phyloP scores from a whole-genome alignment of 2,888 invertebrate genomes.

The Alcis repandata region DNA sequence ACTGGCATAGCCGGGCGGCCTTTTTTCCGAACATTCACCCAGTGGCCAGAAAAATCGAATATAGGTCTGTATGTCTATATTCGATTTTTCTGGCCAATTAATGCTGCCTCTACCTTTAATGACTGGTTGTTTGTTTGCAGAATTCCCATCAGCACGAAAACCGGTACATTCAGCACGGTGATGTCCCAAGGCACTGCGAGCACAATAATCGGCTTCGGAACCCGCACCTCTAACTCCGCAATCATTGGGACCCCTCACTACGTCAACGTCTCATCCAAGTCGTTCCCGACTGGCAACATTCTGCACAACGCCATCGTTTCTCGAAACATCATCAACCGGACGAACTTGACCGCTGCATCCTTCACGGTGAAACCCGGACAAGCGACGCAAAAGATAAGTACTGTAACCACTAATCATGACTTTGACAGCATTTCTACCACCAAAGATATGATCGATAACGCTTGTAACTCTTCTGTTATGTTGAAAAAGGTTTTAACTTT shows the following conservation, averaged over 20 bases:
- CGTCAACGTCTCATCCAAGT: slow-evolving; percentile 80
- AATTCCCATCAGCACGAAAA: slow-evolving; percentile 79
- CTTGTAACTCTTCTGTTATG: slow-evolving; percentile 84
- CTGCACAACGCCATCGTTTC: slow-evolving; percentile 84
- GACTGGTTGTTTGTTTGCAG: slow-evolving; percentile 54
- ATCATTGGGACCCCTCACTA: slow-evolving; percentile 79
- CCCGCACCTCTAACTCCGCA: slow-evolving; percentile 74
- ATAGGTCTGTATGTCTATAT: too few species aligned
- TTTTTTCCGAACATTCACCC: too few species aligned
- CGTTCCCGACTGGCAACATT: slow-evolving; percentile 83
- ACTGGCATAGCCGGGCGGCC: too few species aligned
- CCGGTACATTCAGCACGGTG: slow-evolving; percentile 79
- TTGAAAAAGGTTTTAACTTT: slow-evolving; percentile 82
- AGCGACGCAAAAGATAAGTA: slow-evolving; percentile 72
- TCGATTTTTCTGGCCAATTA: too few species aligned
- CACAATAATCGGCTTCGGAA: slow-evolving; percentile 80
- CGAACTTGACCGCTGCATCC: slow-evolving; percentile 68
- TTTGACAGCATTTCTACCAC: slow-evolving; percentile 80
- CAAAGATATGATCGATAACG: slow-evolving; percentile 84
- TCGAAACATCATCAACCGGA: slow-evolving; percentile 77
- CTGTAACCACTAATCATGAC: slow-evolving; percentile 62
- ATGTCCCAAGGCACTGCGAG: slow-evolving; percentile 83
- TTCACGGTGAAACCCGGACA: slow-evolving; percentile 75
- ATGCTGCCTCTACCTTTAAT: too few species aligned
- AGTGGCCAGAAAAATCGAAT: too few species aligned